Evolutionary conservation across 2,888 invertebrate species (phyloP).

Genomic region (Philaethria dido): DNA sequence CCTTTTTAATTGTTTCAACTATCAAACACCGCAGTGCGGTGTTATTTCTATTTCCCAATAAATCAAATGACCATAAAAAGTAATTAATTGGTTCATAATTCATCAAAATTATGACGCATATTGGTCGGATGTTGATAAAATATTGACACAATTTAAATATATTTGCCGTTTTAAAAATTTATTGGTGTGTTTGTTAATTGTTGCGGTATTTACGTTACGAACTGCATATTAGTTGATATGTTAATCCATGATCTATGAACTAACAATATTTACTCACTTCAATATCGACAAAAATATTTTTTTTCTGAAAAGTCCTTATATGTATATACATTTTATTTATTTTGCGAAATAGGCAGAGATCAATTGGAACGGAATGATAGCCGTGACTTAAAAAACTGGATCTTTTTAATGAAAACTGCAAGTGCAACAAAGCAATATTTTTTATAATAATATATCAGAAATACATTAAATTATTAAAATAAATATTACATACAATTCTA

Average conservation of each 20-base stretch:
- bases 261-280: neutral
- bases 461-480: too few relatives aligned
- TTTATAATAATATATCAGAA: too few relatives aligned
- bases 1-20: constrained; percentile 25
- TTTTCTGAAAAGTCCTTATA: too few relatives aligned
- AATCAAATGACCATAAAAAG: constrained; percentile 22
- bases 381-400: too few relatives aligned
- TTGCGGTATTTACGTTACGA: constrained; percentile 6
- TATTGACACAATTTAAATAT: constrained; percentile 38
- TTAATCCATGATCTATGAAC: constrained; percentile 5
- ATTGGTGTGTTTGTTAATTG: constrained; percentile 19
- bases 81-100: constrained; percentile 34
- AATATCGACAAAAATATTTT: too few relatives aligned
- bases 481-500: too few relatives aligned
- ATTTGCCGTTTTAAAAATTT: constrained; percentile 29
- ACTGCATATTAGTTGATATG: constrained; percentile 15
- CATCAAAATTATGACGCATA: constrained; percentile 35
- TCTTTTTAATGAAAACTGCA: too few relatives aligned
- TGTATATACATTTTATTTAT: too few relatives aligned
- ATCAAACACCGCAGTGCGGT: constrained; percentile 23
- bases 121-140: constrained; percentile 32
- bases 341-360: too few relatives aligned
- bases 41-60: constrained; percentile 5
- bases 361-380: too few relatives aligned
- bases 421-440: too few relatives aligned